These are phyloP conservation scores for Drosophila pseudotakahashii DNA, from an alignment of 2,888 invertebrate species.

Conservation along the genomic window DNA sequence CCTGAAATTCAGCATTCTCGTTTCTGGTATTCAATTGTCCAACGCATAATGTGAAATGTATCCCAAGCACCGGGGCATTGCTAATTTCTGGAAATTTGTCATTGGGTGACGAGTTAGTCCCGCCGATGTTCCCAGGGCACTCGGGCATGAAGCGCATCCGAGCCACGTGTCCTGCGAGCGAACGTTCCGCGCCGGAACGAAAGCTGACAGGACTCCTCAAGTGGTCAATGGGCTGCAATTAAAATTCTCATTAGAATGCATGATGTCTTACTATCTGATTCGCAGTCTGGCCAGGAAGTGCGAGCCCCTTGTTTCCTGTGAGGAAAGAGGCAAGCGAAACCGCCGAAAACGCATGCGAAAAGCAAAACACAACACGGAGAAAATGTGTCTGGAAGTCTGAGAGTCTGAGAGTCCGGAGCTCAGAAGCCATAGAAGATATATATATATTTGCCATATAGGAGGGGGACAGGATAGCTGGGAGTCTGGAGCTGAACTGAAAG, in stretches of 20 bases:
- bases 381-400: slow-evolving; percentile 52
- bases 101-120: slow-evolving; percentile 56
- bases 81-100: slow-evolving; percentile 76
- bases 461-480: slow-evolving; percentile 2
- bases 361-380: slow-evolving; percentile 55
- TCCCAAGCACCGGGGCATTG: slow-evolving; percentile 70
- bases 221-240: slow-evolving; percentile 75
- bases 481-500: slow-evolving; percentile 24
- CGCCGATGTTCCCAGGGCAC: slow-evolving; percentile 61
- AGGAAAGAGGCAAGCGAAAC: slow-evolving; percentile 5
- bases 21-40: slow-evolving; percentile 70
- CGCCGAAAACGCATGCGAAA: slow-evolving; percentile 50
- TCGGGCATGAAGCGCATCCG: slow-evolving; percentile 75
- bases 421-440: slow-evolving; percentile 3
- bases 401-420: neutral
- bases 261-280: slow-evolving; percentile 64
- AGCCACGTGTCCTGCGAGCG: slow-evolving; percentile 62
- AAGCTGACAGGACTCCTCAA: slow-evolving; percentile 63
- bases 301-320: slow-evolving; percentile 38
- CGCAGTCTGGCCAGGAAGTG: slow-evolving; percentile 46
- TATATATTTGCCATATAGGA: slow-evolving; percentile 14
- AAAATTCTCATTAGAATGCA: slow-evolving; percentile 78
- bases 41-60: slow-evolving; percentile 78
- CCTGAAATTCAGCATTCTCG: slow-evolving; percentile 38
- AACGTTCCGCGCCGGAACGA: slow-evolving; percentile 46